Conservation (phyloP, 2,888 invertebrate species). For the Gastrophysa polygoni region DNA sequence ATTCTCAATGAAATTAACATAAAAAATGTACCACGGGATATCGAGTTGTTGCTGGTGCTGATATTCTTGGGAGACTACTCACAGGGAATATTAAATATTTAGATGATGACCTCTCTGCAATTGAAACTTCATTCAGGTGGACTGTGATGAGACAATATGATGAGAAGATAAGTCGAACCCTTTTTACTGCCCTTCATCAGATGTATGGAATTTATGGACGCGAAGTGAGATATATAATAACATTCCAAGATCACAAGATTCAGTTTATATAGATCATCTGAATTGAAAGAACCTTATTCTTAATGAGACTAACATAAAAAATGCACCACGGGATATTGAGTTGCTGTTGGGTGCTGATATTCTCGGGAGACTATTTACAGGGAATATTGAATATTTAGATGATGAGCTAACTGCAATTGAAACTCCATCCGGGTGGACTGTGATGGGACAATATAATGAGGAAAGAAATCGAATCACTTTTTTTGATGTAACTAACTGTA, state of each 20-base stretch:
- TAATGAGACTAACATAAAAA: background rate
- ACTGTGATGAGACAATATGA: background rate
- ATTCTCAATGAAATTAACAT: background rate
- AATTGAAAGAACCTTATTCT: background rate
- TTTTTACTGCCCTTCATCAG: too few species aligned
- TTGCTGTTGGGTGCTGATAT: too few species aligned
- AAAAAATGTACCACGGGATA: background rate
- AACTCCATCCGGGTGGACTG: background rate
- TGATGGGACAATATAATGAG: slow-evolving; percentile 1
- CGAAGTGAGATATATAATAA: too few species aligned
- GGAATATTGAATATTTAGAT: slow-evolving; percentile 3
- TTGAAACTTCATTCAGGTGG: background rate
- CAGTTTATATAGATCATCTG: background rate
- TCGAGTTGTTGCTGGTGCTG: background rate
- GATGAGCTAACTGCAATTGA: background rate
- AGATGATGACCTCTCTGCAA: background rate
- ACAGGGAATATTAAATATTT: background rate
- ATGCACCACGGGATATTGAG: background rate
- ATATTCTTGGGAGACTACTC: background rate
- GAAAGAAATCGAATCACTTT: background rate
- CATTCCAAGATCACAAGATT: too few species aligned
- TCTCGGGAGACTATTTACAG: background rate
- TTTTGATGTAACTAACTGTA: background rate
- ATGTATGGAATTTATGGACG: too few species aligned
- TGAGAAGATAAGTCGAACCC: too few species aligned